A percentile compares a stretch with the other conserved stretches of the same genome.
Conservation (phyloP, 2,113 vertebrate species). For the Malurus melanocephalus region DNA sequence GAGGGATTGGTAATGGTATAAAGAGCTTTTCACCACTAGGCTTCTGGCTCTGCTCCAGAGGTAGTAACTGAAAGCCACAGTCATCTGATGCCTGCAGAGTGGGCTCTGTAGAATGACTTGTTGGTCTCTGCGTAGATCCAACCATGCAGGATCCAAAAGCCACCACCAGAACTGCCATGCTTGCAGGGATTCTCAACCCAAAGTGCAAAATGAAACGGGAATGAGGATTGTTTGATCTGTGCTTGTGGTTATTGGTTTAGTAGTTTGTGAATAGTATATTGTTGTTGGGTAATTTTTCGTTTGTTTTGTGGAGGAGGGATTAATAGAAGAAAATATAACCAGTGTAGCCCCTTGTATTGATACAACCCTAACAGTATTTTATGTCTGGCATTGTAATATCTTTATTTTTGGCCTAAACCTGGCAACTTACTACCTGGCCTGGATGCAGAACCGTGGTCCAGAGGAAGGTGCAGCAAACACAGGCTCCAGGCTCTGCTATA, state of each 20-base stretch:
- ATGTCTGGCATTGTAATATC: neutral
- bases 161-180: constrained; percentile 20
- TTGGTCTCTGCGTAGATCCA: constrained; percentile 57
- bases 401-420: neutral
- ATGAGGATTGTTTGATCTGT: neutral
- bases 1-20: constrained; percentile 63
- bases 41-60: constrained; percentile 63
- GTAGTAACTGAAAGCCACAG: constrained; percentile 69
- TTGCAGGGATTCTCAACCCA: neutral
- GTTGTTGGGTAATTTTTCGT: neutral
- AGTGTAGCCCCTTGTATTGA: neutral
- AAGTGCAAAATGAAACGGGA: neutral
- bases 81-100: constrained; percentile 64
- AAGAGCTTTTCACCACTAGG: constrained; percentile 70
- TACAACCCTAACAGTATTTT: neutral
- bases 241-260: neutral
- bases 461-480: neutral
- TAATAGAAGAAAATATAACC: neutral
- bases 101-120: constrained; percentile 57
- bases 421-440: neutral
- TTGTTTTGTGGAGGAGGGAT: neutral
- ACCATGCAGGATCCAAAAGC: constrained; percentile 54
- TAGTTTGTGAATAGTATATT: neutral
- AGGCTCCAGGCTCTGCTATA: neutral
- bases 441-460: neutral